Percentiles rank a stretch among this genome's conserved stretches.
Evolutionary conservation across 2,113 vertebrate species (phyloP).

Genomic region (Scopus umbretta): DNA sequence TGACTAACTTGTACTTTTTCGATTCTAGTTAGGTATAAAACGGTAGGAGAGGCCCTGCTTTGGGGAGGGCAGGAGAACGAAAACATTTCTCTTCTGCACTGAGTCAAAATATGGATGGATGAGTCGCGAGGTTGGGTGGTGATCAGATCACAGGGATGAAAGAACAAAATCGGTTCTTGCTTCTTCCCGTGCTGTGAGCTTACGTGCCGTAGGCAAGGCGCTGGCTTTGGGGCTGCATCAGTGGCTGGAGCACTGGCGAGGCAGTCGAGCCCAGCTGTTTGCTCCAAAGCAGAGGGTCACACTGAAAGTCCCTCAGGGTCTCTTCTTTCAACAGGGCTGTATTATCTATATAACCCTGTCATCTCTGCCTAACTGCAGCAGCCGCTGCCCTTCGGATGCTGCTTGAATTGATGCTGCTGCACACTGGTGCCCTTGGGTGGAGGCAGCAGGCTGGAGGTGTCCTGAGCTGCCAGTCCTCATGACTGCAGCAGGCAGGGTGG

Average conservation of each 20-base stretch:
- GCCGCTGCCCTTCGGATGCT: background rate
- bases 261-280: background rate
- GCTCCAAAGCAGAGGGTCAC: background rate
- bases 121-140: background rate
- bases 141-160: conserved; percentile 10
- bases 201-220: fast-evolving
- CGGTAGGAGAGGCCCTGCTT: background rate
- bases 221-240: background rate
- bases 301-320: background rate
- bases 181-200: background rate
- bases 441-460: background rate
- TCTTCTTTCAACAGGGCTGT: background rate
- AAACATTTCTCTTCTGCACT: background rate
- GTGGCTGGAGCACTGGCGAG: background rate
- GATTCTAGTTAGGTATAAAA: background rate
- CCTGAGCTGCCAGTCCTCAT: background rate
- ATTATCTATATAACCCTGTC: background rate
- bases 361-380: background rate
- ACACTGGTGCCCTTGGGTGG: background rate
- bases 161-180: background rate
- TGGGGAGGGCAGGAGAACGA: background rate
- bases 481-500: fast-evolving
- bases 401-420: background rate
- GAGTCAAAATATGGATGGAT: background rate
- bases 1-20: conserved; percentile 5